Base-by-base conservation (phyloP, 2,797 vertebrate genomes). In the Monodelphis domestica region DNA sequence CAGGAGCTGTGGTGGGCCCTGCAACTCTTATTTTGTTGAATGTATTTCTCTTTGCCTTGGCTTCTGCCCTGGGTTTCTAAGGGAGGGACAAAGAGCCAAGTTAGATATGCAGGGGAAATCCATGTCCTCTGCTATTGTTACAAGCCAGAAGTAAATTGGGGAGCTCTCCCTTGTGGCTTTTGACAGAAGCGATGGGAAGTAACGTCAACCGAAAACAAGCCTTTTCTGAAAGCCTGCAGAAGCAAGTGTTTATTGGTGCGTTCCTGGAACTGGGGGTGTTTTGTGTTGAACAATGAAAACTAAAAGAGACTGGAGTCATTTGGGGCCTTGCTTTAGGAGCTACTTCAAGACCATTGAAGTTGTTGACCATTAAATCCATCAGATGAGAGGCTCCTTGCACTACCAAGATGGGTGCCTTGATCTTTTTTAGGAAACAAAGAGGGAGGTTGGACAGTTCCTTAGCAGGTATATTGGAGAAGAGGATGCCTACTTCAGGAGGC, bases 81-180 rank as follows among this genome's bases (percentile, higher is more conserved):
- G 95, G 78, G 84, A 98, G 95, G 93, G 96, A 95, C 95, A 95
- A 96, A 96, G 94, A 78, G 93, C 97, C 91, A 93, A 45, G 94
- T 97, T 91, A 94, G 92, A 94, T 55, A 29, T 63, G 6, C n/a
- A 1, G 87, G 96, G 96, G 95, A 97, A 96, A 78, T 96, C 92
- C 89, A 89, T 1, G 10, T 93, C 91, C 95, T 93, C 84, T 94
- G 97, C 94, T 95, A 55, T 97, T 97, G 96, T 96, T 97, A 93
- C 95, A 94, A 97, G 96, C 95, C 94, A 96, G 84, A 95, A 93
- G 94, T 89, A 98, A 97, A 97, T 96, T 70, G 91, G 63, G 54
- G 70, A 90, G 63, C 88, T 92, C 90, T 97, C 96, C 94, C 97
- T 93, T 94, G 84, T 96, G 96, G 88, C 94, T 94, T 84, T 56